Evolutionary conservation across 2,797 vertebrate genomes (phyloP).

Genomic region (Fundulus diaphanus): DNA sequence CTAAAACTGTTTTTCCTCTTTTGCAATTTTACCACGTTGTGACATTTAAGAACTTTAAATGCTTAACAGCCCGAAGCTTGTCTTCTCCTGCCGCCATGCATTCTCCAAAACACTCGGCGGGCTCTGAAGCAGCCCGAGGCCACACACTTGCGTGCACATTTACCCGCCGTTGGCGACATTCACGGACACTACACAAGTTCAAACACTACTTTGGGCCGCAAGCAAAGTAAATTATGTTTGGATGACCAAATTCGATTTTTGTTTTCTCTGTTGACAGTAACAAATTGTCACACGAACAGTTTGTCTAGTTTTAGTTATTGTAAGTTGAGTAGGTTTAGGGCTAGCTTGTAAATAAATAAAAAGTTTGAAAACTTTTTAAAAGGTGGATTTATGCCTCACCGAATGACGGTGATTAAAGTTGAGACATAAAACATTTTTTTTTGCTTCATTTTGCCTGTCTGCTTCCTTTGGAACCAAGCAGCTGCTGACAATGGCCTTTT

Average conservation of each 20-base stretch:
- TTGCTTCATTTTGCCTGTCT: not conserved
- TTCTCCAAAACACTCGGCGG: conserved; percentile 50
- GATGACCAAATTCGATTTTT: not conserved
- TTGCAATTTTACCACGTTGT: conserved; percentile 33
- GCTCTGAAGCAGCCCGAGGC: conserved; percentile 46
- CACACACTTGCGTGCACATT: conserved; percentile 33
- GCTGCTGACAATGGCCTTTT: not conserved
- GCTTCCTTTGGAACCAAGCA: not conserved
- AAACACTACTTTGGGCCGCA: conserved; percentile 32
- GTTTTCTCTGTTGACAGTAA: not conserved
- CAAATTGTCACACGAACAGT: not conserved
- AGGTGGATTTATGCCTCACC: too few species aligned
- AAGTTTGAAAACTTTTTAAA: too few species aligned
- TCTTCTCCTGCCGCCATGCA: conserved; percentile 25
- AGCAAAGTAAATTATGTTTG: conserved; percentile 44
- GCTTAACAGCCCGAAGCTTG: conserved; percentile 27
- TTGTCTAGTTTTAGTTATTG: not conserved
- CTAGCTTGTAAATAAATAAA: too few species aligned
- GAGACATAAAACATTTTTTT: not conserved
- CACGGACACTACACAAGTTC: conserved; percentile 36
- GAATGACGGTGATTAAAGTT: not conserved
- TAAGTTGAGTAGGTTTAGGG: not conserved
- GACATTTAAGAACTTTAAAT: conserved; percentile 62
- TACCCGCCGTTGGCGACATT: conserved; percentile 27
- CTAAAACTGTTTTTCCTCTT: conserved; percentile 26